Evolutionary conservation across 2,113 vertebrate genomes (phyloP).

Genomic region (Apteryx owenii): DNA sequence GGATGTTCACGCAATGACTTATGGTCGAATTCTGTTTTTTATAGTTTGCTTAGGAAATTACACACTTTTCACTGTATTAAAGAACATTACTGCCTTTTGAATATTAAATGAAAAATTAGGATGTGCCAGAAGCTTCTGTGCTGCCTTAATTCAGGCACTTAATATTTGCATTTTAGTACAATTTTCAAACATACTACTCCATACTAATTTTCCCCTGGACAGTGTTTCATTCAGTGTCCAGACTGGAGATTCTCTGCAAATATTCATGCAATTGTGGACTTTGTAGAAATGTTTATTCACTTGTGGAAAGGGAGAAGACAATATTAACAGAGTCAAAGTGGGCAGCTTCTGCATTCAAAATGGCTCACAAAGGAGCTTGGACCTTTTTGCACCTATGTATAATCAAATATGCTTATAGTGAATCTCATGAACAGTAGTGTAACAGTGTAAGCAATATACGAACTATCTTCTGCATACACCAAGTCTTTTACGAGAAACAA

Average conservation of each 20-base stretch:
- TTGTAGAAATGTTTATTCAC: background rate
- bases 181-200: background rate
- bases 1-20: background rate
- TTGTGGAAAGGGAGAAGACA: background rate
- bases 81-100: background rate
- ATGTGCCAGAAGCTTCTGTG: background rate
- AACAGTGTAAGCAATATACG: background rate
- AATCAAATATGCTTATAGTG: background rate
- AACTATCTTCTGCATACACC: background rate
- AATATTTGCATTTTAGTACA: background rate
- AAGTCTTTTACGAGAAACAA: background rate
- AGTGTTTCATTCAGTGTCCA: background rate
- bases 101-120: background rate
- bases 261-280: background rate
- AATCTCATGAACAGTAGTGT: background rate
- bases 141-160: background rate
- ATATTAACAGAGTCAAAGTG: background rate
- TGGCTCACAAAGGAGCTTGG: background rate
- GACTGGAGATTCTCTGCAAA: background rate
- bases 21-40: background rate
- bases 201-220: background rate
- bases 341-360: background rate
- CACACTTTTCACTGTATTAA: background rate
- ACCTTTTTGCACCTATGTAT: accelerated
- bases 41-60: background rate